phyloP scores from a whole-genome alignment of 2,888 invertebrate genomes.

The Dexiosoma caninum region DNA sequence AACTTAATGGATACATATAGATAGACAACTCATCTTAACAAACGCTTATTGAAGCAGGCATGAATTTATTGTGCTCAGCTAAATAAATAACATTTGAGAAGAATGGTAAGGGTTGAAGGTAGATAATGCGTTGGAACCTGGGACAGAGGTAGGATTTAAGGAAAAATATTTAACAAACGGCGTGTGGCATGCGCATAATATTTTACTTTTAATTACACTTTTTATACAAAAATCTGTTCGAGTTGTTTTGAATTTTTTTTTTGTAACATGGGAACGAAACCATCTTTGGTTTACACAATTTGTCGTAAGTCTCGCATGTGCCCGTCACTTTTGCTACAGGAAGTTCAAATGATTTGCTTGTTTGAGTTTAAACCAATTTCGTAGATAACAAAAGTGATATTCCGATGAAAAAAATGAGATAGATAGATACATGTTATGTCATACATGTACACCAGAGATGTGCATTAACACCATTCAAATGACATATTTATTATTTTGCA shows the following conservation, averaged over 20 bases:
- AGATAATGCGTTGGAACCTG: slow-evolving; percentile 15
- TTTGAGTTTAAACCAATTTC: slow-evolving; percentile 18
- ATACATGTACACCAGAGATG: too few relatives aligned
- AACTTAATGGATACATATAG: slow-evolving; percentile 57
- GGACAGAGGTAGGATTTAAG: slow-evolving; percentile 23
- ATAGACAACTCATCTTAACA: slow-evolving; percentile 38
- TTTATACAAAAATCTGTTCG: slow-evolving; percentile 37
- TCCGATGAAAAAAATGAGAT: neutral
- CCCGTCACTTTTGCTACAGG: slow-evolving; percentile 28
- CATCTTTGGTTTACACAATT: slow-evolving; percentile 40
- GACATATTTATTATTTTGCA: too few relatives aligned
- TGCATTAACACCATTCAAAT: too few relatives aligned
- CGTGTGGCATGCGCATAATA: slow-evolving; percentile 54
- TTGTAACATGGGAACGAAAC: slow-evolving; percentile 4
- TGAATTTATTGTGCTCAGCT: neutral
- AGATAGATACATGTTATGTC: slow-evolving; percentile 3
- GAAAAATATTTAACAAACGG: neutral
- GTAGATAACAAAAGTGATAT: neutral
- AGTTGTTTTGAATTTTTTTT: too few relatives aligned
- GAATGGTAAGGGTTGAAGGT: slow-evolving; percentile 56
- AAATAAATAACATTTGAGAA: neutral
- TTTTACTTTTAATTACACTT: slow-evolving; percentile 62
- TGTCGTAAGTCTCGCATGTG: slow-evolving; percentile 64
- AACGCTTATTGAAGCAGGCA: neutral
- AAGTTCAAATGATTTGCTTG: slow-evolving; percentile 17